These are phyloP conservation scores for Hofmannophila pseudospretella DNA, from an alignment of 2,888 invertebrate species.

Conservation along the genomic window DNA sequence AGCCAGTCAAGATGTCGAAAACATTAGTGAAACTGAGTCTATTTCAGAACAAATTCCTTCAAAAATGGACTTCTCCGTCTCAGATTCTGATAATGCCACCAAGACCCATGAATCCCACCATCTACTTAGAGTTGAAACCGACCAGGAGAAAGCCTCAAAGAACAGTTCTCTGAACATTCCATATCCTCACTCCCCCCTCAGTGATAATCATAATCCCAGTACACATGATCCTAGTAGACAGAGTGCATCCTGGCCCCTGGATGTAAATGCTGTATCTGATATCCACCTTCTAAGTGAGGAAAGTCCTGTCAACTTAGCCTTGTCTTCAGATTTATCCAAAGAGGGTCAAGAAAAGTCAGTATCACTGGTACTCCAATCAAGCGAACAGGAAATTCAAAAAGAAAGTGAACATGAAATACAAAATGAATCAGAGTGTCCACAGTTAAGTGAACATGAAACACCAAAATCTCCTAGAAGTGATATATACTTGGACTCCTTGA, in stretches of 20 bases:
- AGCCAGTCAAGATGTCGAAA: conserved; percentile 29
- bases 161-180: conserved; percentile 38
- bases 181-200: conserved; percentile 30
- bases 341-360: conserved; percentile 32
- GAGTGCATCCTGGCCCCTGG: conserved; percentile 54
- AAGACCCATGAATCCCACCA: conserved; percentile 26
- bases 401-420: conserved; percentile 26
- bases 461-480: conserved; percentile 45
- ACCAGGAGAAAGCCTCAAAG: conserved; percentile 33
- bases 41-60: conserved; percentile 67
- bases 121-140: conserved; percentile 31
- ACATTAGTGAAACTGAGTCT: conserved; percentile 54
- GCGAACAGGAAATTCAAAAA: too few relatives aligned
- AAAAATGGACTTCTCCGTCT: conserved; percentile 48
- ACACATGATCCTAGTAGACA: conserved; percentile 43
- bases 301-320: conserved; percentile 56
- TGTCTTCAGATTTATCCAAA: conserved; percentile 54
- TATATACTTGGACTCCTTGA: conserved; percentile 56
- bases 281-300: conserved; percentile 58
- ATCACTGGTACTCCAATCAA: conserved; percentile 16
- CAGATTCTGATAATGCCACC: conserved; percentile 41
- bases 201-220: conserved; percentile 40
- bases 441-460: conserved; percentile 25
- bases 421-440: conserved; percentile 19
- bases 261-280: conserved; percentile 46